phyloP scores from a whole-genome alignment of 2,113 vertebrate species.

The Hystrix cristata region DNA sequence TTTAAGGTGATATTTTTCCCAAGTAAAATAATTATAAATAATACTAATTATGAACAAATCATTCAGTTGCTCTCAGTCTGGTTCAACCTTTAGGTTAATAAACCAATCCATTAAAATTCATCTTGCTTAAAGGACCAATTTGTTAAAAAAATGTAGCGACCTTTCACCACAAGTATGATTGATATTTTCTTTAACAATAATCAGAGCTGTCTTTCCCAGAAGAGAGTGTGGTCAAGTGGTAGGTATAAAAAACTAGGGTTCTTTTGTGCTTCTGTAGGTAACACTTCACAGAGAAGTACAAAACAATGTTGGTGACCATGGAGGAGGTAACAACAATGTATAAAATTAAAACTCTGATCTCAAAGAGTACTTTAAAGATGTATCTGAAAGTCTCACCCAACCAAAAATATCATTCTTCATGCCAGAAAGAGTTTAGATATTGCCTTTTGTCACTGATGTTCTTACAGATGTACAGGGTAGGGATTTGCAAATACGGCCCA shows the following conservation, averaged over 20 bases:
- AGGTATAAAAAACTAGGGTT: background rate
- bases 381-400: background rate
- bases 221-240: conserved; percentile 64
- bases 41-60: conserved; percentile 92
- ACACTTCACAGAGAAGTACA: background rate
- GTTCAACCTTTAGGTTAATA: conserved; percentile 92
- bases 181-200: conserved; percentile 88
- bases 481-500: background rate
- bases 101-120: conserved; percentile 90
- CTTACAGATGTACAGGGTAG: background rate
- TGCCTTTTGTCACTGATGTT: background rate
- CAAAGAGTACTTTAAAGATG: background rate
- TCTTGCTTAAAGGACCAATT: conserved; percentile 89
- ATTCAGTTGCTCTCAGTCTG: conserved; percentile 88
- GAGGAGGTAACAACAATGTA: background rate
- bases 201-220: conserved; percentile 71
- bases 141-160: conserved; percentile 86
- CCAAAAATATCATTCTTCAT: background rate
- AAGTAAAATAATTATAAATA: conserved; percentile 93
- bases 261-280: background rate
- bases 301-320: background rate
- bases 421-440: background rate
- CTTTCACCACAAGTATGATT: conserved; percentile 87
- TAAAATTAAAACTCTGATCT: conserved; percentile 40
- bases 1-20: conserved; percentile 92